Conservation (phyloP, 1,140 invertebrate genomes). For the Lanistes nyassanus region DNA sequence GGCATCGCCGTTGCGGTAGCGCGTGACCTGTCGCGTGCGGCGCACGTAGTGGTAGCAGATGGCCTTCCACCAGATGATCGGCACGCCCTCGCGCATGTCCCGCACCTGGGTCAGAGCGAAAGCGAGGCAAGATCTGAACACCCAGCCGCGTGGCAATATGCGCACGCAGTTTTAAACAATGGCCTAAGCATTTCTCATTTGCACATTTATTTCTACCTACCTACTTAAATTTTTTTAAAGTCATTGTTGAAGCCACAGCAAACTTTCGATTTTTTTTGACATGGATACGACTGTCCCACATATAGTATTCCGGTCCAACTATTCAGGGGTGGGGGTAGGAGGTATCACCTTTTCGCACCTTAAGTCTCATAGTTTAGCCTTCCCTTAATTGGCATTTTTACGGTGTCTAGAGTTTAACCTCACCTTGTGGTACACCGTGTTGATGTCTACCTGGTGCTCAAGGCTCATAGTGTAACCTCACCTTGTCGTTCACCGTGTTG, state of each 20-base stretch:
- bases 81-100: constrained; percentile 76
- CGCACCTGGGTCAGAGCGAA: background rate
- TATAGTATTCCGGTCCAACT: no score
- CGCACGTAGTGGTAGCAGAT: constrained; percentile 88
- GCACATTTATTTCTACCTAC: background rate
- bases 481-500: constrained; percentile 75
- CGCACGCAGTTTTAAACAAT: background rate
- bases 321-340: background rate
- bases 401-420: no score
- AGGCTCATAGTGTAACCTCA: background rate
- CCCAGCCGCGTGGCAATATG: no score
- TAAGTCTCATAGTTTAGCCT: background rate
- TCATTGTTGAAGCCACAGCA: no score
- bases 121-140: no score
- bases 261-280: no score
- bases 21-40: constrained; percentile 75
- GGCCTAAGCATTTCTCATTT: background rate
- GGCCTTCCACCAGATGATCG: constrained; percentile 90
- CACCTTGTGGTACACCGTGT: no score
- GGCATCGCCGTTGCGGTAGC: constrained; percentile 84
- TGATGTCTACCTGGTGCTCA: no score
- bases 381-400: no score
- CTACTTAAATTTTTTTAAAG: no score
- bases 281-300: no score
- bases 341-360: no score